Evolutionary conservation across 2,888 invertebrate genomes (phyloP).

Genomic region (Cantharis rustica): DNA sequence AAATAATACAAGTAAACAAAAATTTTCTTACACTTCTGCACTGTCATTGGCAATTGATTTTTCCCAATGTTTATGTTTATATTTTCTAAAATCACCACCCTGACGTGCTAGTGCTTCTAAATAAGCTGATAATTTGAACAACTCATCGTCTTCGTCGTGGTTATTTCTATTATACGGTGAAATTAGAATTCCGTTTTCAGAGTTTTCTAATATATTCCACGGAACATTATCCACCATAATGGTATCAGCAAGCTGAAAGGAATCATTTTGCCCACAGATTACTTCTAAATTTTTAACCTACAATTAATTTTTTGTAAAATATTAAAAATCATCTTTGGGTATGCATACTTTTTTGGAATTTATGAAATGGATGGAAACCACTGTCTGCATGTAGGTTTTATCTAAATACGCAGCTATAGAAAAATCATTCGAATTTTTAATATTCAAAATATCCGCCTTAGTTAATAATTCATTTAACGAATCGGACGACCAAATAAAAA

Average conservation of each 20-base stretch:
- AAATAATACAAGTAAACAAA: background rate
- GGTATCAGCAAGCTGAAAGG: background rate
- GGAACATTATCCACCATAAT: background rate
- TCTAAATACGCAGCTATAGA: background rate
- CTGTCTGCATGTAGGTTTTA: background rate
- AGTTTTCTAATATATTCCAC: background rate
- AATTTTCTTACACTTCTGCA: background rate
- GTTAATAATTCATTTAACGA: background rate
- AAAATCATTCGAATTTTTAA: background rate
- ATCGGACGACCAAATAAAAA: background rate
- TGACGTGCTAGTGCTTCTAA: background rate
- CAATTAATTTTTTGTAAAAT: background rate
- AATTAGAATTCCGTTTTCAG: background rate
- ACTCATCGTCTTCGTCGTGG: background rate
- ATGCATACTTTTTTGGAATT: background rate
- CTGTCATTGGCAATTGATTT: accelerated
- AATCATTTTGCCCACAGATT: background rate
- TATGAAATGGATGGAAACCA: background rate
- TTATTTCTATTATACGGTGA: background rate
- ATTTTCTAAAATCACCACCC: background rate
- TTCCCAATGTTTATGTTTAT: background rate
- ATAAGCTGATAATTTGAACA: background rate
- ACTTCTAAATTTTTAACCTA: background rate
- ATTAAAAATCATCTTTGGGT: background rate
- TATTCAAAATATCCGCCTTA: background rate